Conservation (phyloP, 2,113 vertebrate genomes). For the Pseudonaja textilis region DNA sequence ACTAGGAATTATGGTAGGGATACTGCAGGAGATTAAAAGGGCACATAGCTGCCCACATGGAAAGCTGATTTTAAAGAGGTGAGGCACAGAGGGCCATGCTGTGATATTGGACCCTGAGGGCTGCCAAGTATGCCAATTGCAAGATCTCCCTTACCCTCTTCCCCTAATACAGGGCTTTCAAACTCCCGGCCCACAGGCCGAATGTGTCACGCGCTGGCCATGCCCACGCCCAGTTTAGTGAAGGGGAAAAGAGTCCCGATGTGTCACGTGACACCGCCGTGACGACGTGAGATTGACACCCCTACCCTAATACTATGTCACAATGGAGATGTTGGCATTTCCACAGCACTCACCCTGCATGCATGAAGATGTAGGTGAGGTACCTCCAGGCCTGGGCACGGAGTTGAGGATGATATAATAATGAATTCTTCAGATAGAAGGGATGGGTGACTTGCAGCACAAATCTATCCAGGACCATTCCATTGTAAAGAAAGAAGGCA, state of each 20-base stretch:
- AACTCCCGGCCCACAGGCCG: no score
- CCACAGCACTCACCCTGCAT: constrained; percentile 86
- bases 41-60: background rate
- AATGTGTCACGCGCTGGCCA: no score
- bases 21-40: background rate
- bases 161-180: background rate
- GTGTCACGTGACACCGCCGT: no score
- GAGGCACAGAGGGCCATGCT: background rate
- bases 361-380: constrained; percentile 97
- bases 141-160: background rate
- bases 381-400: constrained; percentile 92
- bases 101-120: background rate
- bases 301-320: background rate
- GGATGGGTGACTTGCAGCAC: constrained; percentile 94
- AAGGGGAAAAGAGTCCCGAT: no score
- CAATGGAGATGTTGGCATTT: background rate
- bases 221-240: no score
- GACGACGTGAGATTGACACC: no score
- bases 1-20: background rate
- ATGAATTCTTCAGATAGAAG: constrained; percentile 84
- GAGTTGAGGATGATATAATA: constrained; percentile 92
- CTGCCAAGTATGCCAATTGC: background rate
- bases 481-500: constrained; percentile 92
- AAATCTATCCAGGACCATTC: constrained; percentile 84
- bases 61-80: background rate